Conservation (phyloP, 1,140 invertebrate species). For the Lerema accius region DNA sequence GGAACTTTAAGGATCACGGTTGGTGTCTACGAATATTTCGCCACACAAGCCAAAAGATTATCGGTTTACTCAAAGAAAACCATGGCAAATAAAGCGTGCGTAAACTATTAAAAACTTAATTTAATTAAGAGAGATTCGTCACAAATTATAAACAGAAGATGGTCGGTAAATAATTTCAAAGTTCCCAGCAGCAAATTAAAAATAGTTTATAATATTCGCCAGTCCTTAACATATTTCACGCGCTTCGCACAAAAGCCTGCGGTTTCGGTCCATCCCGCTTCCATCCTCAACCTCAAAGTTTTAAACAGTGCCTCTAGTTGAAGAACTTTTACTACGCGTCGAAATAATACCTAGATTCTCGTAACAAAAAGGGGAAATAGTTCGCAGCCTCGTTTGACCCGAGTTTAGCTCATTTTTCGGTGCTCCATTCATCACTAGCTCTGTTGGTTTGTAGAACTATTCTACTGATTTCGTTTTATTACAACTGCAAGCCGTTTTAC, state of each 20-base stretch:
- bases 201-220: background rate
- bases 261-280: conserved; percentile 9
- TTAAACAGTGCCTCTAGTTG: conserved; percentile 11
- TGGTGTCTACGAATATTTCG: too few species aligned
- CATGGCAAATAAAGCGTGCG: too few species aligned
- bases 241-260: conserved; percentile 4
- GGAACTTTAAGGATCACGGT: too few species aligned
- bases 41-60: too few species aligned
- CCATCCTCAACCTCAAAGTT: conserved; percentile 12
- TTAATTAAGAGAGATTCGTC: too few species aligned
- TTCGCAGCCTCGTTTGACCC: background rate
- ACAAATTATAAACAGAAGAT: too few species aligned
- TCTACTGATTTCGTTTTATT: too few species aligned
- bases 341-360: conserved; percentile 15
- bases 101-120: too few species aligned
- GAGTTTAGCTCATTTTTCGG: background rate
- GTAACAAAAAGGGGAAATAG: conserved; percentile 1
- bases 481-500: too few species aligned
- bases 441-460: too few species aligned
- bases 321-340: conserved; percentile 12
- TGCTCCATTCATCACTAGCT: too few species aligned
- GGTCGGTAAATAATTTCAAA: background rate
- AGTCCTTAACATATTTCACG: conserved; percentile 5
- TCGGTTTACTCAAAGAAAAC: too few species aligned
- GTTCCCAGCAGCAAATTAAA: background rate